Evolutionary conservation across 2,113 vertebrate genomes (phyloP), one percentile per base, ranked within the genome.

Genomic region (Sciurus niger): DNA sequence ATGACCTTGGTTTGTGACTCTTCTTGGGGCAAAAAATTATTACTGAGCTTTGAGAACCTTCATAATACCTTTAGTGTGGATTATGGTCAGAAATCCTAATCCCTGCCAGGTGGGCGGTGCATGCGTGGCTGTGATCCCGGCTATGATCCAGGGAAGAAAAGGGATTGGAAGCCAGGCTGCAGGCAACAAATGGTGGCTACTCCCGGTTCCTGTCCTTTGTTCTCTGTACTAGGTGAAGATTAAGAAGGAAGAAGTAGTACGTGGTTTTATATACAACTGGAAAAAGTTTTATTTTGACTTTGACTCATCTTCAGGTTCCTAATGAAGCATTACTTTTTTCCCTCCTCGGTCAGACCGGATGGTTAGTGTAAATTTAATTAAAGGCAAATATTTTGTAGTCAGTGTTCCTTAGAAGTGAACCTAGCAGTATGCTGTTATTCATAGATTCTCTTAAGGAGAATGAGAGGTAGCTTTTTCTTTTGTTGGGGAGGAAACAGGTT

Each of bases 271-370:
- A 20, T 74, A 60, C n/a, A 68, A 28, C 76, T 92, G 79, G 48
- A 34, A 76, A 51, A 12, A 17, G 4, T 53, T 92, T 89, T 55
- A 32, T 90, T 94, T 94, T 76, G 58, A 17, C n/a, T 53, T 32
- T 74, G 32, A 83, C 4, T 95, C 6, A 53, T 77, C 12, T 63
- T 97, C 60, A 28, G 37, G 46, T 73, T 97, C 46, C 53, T 93
- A 48, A 80, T 76, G 89, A 60, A 79, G 43, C 32, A 63, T 30
- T 40, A 22, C 8, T 55, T 67, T 53, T 48, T 68, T 43, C 2
- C 7, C 8, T 58, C 13, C 20, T 24, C 20, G 1, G n/a, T 40
- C 37, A 74, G 48, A 77, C 55, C 58, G 58, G 14, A 34, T 93
- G 24, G 28, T 55, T 51, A 87, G 40, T 79, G 16, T 11, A 84